phyloP scores from a whole-genome alignment of 2,797 vertebrate genomes.

The Schizothorax lantsangensis region DNA sequence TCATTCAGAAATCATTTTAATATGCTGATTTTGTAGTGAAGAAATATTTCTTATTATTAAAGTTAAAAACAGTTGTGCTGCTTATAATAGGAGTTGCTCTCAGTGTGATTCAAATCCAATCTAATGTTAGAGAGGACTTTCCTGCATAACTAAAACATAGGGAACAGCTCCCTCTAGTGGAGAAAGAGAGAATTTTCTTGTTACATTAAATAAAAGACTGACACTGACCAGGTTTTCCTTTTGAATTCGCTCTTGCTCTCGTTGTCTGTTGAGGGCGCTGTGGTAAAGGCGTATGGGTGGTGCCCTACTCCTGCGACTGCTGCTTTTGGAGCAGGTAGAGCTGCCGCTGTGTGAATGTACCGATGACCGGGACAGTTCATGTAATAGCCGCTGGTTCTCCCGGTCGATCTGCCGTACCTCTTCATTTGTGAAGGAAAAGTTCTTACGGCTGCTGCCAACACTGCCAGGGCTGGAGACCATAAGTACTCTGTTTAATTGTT shows the following conservation, averaged over 20 bases:
- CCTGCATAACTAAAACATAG: not conserved
- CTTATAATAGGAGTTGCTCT: not conserved
- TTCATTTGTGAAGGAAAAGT: slow-evolving; percentile 89
- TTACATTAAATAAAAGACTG: not conserved
- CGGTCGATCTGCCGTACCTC: slow-evolving; percentile 88
- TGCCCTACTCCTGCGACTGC: slow-evolving; percentile 48
- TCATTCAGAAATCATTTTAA: not conserved
- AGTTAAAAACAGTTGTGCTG: too few relatives aligned
- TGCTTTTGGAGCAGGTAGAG: slow-evolving; percentile 64
- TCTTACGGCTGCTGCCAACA: slow-evolving; percentile 75
- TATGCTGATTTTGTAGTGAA: not conserved
- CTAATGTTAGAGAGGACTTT: not conserved
- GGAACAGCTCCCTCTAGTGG: slow-evolving; percentile 40
- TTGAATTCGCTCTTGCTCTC: slow-evolving; percentile 90
- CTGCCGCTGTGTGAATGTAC: slow-evolving; percentile 65
- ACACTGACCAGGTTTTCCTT: slow-evolving; percentile 91
- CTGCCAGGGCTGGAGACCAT: slow-evolving; percentile 69
- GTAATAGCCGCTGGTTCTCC: slow-evolving; percentile 92
- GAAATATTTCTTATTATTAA: not conserved
- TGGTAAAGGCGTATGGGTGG: slow-evolving; percentile 75
- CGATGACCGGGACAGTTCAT: slow-evolving; percentile 82
- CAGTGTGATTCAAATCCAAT: not conserved
- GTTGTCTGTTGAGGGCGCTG: slow-evolving; percentile 88
- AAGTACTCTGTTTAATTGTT: slow-evolving; percentile 73
- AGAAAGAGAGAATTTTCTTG: not conserved